Conservation (phyloP, 2,888 invertebrate species). For the Urechis unicinctus region DNA sequence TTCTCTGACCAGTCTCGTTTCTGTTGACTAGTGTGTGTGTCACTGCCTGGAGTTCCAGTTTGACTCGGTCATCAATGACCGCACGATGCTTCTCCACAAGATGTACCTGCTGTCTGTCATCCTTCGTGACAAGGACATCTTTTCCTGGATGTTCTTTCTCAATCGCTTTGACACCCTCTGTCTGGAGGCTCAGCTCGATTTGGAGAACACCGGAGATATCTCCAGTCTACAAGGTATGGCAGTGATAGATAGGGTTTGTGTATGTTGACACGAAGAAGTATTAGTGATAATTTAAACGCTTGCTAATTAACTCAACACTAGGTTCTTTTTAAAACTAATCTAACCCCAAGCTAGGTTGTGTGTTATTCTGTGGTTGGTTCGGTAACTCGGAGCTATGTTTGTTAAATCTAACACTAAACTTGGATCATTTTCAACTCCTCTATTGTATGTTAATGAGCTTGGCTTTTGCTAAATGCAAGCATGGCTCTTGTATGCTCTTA, state of each 20-base stretch:
- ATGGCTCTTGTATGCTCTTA: too few relatives aligned
- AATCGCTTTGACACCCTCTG: conserved; percentile 92
- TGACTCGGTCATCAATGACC: conserved; percentile 91
- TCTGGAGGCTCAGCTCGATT: conserved; percentile 88
- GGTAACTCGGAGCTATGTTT: too few relatives aligned
- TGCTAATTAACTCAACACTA: too few relatives aligned
- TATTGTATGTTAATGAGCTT: too few relatives aligned
- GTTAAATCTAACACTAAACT: too few relatives aligned
- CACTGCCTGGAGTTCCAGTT: conserved; percentile 96
- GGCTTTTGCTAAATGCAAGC: too few relatives aligned
- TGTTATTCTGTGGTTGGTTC: too few relatives aligned
- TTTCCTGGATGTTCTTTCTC: conserved; percentile 96
- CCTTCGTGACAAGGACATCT: conserved; percentile 78
- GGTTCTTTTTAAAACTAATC: too few relatives aligned
- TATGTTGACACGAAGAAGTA: not conserved
- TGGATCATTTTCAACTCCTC: too few relatives aligned
- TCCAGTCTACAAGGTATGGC: conserved; percentile 69
- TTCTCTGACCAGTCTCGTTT: not conserved
- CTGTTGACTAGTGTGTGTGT: conserved; percentile 60
- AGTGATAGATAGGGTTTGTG: not conserved
- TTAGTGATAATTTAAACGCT: too few relatives aligned
- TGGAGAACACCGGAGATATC: conserved; percentile 66
- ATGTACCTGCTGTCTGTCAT: conserved; percentile 88
- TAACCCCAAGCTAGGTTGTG: too few relatives aligned
- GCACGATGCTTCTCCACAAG: conserved; percentile 92